phyloP scores from a whole-genome alignment of 2,797 vertebrate genomes.

The Notolabrus celidotus region DNA sequence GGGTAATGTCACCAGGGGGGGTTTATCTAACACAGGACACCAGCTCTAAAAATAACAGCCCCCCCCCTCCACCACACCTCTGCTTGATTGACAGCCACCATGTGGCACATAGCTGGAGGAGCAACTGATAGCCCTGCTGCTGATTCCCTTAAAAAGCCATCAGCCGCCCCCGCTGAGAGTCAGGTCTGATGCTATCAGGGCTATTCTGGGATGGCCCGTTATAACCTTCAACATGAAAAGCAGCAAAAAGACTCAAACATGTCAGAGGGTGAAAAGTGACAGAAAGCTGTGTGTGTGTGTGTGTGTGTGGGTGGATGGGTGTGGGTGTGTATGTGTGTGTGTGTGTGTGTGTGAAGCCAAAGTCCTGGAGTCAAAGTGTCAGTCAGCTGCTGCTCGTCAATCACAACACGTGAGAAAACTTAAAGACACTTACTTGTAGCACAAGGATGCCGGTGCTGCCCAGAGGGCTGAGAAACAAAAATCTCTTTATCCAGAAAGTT shows the following conservation, averaged over 20 bases:
- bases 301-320: not conserved
- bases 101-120: conserved; percentile 91
- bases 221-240: conserved; percentile 51
- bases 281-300: not conserved
- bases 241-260: not conserved
- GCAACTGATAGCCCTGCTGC: conserved; percentile 90
- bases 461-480: conserved; percentile 88
- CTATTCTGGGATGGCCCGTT: conserved; percentile 89
- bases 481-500: conserved; percentile 88
- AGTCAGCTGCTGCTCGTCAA: conserved; percentile 23
- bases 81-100: conserved; percentile 92
- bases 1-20: conserved; percentile 16
- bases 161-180: conserved; percentile 83
- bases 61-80: conserved; percentile 36
- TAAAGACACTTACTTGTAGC: conserved; percentile 88
- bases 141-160: conserved; percentile 99
- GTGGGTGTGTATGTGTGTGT: too few relatives aligned
- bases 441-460: conserved; percentile 92
- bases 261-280: not conserved
- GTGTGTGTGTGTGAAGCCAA: not conserved
- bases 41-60: conserved; percentile 67
- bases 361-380: not conserved
- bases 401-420: conserved; percentile 22
- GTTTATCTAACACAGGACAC: conserved; percentile 44
- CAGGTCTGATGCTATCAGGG: conserved; percentile 91